These are phyloP conservation scores for Andricus quercusramuli DNA, from an alignment of 2,888 invertebrate species.

Conservation along the genomic window DNA sequence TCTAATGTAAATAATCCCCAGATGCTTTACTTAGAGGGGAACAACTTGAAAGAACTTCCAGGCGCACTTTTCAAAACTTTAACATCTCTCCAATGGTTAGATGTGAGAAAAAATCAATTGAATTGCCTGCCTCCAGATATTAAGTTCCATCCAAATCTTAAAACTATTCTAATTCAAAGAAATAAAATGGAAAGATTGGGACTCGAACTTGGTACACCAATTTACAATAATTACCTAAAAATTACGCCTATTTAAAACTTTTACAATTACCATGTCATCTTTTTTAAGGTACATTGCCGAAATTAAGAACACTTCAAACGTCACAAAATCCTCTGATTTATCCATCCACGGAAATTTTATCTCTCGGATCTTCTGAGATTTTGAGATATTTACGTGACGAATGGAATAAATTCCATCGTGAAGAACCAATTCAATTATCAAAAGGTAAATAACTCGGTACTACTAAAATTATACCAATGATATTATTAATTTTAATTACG, in stretches of 20 bases:
- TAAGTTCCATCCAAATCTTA: conserved; percentile 81
- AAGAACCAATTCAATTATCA: conserved; percentile 60
- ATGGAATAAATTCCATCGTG: conserved; percentile 73
- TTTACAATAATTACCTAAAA: not conserved
- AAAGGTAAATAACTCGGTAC: conserved; percentile 6
- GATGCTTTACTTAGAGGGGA: conserved; percentile 82
- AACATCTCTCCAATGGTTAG: conserved; percentile 83
- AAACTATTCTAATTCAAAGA: conserved; percentile 84
- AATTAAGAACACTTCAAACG: conserved; percentile 83
- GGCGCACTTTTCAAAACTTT: conserved; percentile 82
- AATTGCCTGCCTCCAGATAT: conserved; percentile 81
- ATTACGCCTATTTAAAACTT: too few species aligned
- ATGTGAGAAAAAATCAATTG: conserved; percentile 83
- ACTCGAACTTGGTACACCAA: conserved; percentile 81
- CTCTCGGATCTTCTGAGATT: conserved; percentile 79
- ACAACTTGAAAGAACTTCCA: conserved; percentile 80
- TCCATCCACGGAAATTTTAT: conserved; percentile 81
- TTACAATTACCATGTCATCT: not conserved
- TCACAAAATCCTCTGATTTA: conserved; percentile 83
- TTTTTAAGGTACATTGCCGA: conserved; percentile 79
- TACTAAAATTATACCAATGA: too few species aligned
- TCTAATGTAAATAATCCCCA: conserved; percentile 54
- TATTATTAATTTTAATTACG: conserved; percentile 23
- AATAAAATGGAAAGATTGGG: conserved; percentile 83
- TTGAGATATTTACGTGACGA: conserved; percentile 76